Conservation (phyloP, 1,140 invertebrate species). For the Lanistes nyassanus region DNA sequence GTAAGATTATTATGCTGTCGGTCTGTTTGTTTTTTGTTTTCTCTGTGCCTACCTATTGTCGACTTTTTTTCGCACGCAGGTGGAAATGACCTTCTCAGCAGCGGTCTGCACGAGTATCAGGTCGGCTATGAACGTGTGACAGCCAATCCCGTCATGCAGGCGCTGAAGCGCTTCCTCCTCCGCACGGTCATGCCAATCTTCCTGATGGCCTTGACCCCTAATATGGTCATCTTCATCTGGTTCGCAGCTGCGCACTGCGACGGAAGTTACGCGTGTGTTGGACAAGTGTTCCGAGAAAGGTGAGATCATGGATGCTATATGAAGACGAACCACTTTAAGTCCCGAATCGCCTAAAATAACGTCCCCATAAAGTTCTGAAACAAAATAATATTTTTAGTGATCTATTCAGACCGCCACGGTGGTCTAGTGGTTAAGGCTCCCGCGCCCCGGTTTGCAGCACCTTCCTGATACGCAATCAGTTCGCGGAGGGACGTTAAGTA, state of each 20-base stretch:
- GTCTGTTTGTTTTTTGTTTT: background rate
- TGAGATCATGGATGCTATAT: too few relatives aligned
- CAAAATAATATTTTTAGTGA: too few relatives aligned
- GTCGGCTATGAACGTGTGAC: conserved; percentile 26
- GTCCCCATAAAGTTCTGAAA: too few relatives aligned
- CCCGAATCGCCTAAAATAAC: too few relatives aligned
- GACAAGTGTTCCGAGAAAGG: conserved; percentile 29
- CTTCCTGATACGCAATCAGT: too few relatives aligned
- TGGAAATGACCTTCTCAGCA: conserved; percentile 26
- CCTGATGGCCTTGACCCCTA: conserved; percentile 54
- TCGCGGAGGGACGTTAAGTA: too few relatives aligned
- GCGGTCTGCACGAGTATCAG: conserved; percentile 32
- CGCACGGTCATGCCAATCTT: conserved; percentile 51
- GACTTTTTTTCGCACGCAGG: background rate
- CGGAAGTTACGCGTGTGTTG: conserved; percentile 54
- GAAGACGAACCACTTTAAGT: too few relatives aligned
- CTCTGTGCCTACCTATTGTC: background rate
- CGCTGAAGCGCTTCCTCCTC: conserved; percentile 39
- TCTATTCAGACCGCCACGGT: too few relatives aligned
- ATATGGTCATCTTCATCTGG: conserved; percentile 58
- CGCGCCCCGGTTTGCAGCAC: too few relatives aligned
- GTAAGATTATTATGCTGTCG: too few relatives aligned
- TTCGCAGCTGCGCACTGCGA: conserved; percentile 54
- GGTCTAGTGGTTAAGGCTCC: too few relatives aligned
- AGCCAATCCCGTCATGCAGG: conserved; percentile 26